Evolutionary conservation across 2,113 vertebrate species (phyloP), one percentile per base, ranked within the genome.

Genomic region (Elaphurus davidianus): DNA sequence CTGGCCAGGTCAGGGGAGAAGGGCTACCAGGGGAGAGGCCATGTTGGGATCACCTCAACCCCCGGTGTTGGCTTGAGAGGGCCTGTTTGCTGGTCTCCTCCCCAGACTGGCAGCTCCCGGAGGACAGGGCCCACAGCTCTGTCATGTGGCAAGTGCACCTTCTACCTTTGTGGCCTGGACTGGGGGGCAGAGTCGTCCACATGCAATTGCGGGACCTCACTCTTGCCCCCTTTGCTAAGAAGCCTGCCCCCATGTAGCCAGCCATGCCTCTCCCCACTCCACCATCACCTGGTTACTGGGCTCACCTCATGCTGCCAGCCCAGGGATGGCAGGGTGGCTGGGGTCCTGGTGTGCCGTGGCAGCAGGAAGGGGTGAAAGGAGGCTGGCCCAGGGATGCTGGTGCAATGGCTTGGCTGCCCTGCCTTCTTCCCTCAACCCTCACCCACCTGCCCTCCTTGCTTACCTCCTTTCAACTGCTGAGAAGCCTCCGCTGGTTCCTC

Each of bases 1-100:
- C 67, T 71, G 67, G 19, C 67, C n/a, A 71, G n/a, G n/a, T 71
- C n/a, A 23, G 67, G n/a, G 57, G 57, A 54, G 50, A 30, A 50
- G 64, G 36, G 19, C 33, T 64, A 27, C 15, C 67, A 40, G n/a
- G 67, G 47, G 57, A 54, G 40, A 30, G 45, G 43, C 28, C 36
- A n/a, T 28, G n/a, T 71, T 25, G 0, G 52, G 7, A n/a, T 50
- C 1, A 0, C 82, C 74, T 15, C 14, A 5, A 23, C 19, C 6
- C 50, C 50, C 4, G 85, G 4, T 43, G 1, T 28, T n/a, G 7
- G 15, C 23, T 23, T 1, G 6, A 57, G 85, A 52, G 45, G 28
- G 47, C 47, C 81, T n/a, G 23, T 47, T 52, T 6, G 2, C 45
- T 52, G 33, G 50, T 60, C 43, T 27, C 13, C 36, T 16, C 43